Evolutionary conservation across 23 tunicate species (phyloP), one percentile per base, ranked within the genome.

Genomic region (Trididemnum miniatum): DNA sequence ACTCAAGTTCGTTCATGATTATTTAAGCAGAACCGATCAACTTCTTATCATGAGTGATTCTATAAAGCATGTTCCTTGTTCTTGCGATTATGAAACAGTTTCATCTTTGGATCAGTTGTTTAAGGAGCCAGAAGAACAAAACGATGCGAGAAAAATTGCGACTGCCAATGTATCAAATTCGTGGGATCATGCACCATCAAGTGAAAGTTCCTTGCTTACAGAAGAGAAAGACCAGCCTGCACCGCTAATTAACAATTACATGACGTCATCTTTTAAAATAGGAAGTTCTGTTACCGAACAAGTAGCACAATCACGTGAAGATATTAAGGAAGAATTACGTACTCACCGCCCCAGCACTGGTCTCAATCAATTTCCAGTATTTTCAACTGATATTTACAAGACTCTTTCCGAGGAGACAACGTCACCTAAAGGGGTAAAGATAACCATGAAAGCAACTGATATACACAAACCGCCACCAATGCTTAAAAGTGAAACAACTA

Each of bases 11-110:
- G 91, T 80, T 20, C 69, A 62, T 35, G 81, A 87, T 28, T 74
- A 44, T 72, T 64, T 87, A 76, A 59, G 73, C 22, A 28, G 63
- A 36, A 79, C 82, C n/a, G 74, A 80, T 7, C 32, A 73, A 29
- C 82, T 80, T 71, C 28, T 80, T 22, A 59, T 40, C 20, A 79
- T 25, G 64, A 72, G 60, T 40, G 25, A 63, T 22, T 44, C 60
- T 20, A 33, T 74, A 1, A 35, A 80, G 26, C 4, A 37, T 0
- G 18, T 80, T 9, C 1, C 85, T 57, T 31, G 32, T 23, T 26
- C 81, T 27, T 24, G 65, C 2, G 33, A 59, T 27, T 87, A 87
- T 63, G 86, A 87, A 87, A 44, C 32, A 34, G 91, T 87, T 0
- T 57, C 35, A 1, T 35, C 80, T 23, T 38, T 74, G 1, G 73